Conservation (phyloP, 92 coral and sea anemone genomes). For the Parazoanthus atlanticus region DNA sequence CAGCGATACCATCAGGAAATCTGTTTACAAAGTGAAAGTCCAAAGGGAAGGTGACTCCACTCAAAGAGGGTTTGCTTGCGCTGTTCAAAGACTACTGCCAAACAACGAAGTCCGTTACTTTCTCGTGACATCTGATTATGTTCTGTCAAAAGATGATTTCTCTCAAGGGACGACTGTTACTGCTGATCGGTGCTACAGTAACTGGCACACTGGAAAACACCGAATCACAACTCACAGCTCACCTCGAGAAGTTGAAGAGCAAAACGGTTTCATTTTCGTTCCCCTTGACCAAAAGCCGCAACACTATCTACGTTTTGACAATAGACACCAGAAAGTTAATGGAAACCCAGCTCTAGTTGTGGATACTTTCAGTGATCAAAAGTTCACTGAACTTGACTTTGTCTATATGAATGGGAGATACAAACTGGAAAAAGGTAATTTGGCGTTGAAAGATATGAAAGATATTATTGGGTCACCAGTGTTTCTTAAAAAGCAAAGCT, state of each 20-base stretch:
- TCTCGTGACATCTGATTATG: background rate
- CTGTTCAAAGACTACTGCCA: background rate
- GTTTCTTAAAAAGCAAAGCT: background rate
- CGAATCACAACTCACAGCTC: background rate
- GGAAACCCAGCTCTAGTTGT: background rate
- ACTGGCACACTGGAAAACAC: background rate
- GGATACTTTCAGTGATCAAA: background rate
- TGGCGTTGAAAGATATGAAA: background rate
- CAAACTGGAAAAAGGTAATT: background rate
- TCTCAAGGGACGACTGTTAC: background rate
- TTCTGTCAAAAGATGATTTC: background rate
- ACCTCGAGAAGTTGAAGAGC: background rate
- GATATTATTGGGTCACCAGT: background rate
- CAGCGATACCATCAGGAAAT: background rate
- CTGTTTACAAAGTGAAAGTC: background rate
- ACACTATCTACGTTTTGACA: background rate
- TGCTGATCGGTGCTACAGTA: background rate
- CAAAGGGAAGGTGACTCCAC: background rate
- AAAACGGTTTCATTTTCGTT: background rate
- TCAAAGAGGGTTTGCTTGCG: background rate
- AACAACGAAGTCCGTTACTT: background rate
- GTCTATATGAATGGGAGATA: background rate
- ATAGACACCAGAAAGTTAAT: background rate
- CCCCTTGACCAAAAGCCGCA: conserved; percentile 1
- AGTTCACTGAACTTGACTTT: background rate